phyloP scores from a whole-genome alignment of 2,113 vertebrate genomes.

The Tragulus kanchil region DNA sequence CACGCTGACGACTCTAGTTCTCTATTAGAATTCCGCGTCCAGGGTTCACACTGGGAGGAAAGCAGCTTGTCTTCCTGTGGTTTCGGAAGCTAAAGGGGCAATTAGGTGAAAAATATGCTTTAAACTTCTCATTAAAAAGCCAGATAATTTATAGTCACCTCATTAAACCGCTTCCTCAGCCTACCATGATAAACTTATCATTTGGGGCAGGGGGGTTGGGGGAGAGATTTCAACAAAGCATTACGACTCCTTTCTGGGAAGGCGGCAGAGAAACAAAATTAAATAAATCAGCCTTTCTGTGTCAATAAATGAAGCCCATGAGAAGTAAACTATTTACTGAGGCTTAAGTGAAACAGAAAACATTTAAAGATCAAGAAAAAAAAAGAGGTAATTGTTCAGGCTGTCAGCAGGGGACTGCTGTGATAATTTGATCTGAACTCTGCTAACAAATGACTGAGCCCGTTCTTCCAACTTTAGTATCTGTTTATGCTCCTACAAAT shows the following conservation, averaged over 20 bases:
- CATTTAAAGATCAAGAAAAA: slow-evolving; percentile 90
- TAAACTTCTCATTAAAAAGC: slow-evolving; percentile 67
- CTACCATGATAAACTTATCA: slow-evolving; percentile 81
- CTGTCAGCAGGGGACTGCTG: slow-evolving; percentile 95
- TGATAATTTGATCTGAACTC: slow-evolving; percentile 99
- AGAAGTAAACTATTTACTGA: slow-evolving; percentile 93
- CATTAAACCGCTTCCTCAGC: slow-evolving; percentile 77
- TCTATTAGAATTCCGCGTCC: not conserved
- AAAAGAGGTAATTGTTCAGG: slow-evolving; percentile 93
- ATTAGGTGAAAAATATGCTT: too few relatives aligned
- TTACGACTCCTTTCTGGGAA: slow-evolving; percentile 73
- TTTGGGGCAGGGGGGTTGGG: not conserved
- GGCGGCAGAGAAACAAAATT: slow-evolving; percentile 75
- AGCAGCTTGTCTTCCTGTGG: slow-evolving; percentile 60
- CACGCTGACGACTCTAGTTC: not conserved
- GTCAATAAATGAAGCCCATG: slow-evolving; percentile 91
- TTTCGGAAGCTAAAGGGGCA: slow-evolving; percentile 55
- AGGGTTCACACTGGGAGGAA: not conserved
- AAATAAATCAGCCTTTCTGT: slow-evolving; percentile 85
- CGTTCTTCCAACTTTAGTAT: slow-evolving; percentile 99
- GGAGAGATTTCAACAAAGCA: slow-evolving; percentile 76
- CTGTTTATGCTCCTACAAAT: slow-evolving; percentile 99
- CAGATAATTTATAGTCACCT: slow-evolving; percentile 76
- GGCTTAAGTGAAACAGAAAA: slow-evolving; percentile 94
- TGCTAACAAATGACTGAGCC: slow-evolving; percentile 98